Conservation (phyloP, 2,888 invertebrate genomes). For the Polylopha cassiicola region DNA sequence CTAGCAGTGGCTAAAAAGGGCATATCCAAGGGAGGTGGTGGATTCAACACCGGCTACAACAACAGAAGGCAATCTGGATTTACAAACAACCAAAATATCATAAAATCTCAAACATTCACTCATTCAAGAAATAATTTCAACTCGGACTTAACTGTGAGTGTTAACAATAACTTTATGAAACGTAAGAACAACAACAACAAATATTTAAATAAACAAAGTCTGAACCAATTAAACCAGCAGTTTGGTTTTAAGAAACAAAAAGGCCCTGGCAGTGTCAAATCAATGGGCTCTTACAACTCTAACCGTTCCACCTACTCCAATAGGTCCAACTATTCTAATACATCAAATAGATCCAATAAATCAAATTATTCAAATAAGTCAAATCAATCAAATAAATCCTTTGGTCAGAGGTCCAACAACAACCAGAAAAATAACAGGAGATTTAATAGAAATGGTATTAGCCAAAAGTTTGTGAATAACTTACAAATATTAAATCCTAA, state of each 20-base stretch:
- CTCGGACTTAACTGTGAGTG: constrained; percentile 9
- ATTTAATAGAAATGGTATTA: neutral
- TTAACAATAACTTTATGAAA: constrained; percentile 8
- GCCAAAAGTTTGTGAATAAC: neutral
- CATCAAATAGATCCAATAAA: constrained; percentile 1
- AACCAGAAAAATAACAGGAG: neutral
- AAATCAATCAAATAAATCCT: constrained; percentile 4
- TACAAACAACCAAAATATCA: constrained; percentile 2
- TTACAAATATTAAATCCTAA: constrained; percentile 11
- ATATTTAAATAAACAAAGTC: constrained; percentile 9
- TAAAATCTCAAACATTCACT: constrained; percentile 4
- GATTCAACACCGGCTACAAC: neutral
- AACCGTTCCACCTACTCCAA: neutral
- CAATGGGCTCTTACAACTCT: neutral
- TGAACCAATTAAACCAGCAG: constrained; percentile 12
- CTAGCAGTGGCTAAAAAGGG: too few species aligned
- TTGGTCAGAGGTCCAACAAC: neutral
- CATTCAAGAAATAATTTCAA: neutral
- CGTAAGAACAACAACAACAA: constrained; percentile 7
- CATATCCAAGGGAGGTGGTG: too few species aligned
- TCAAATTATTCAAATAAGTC: constrained; percentile 5
- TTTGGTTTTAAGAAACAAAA: constrained; percentile 7
- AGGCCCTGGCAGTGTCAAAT: constrained; percentile 11
- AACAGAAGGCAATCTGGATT: neutral
- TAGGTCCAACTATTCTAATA: constrained; percentile 9